A percentile compares a stretch with the other conserved stretches of the same genome.
These are phyloP conservation scores for Cremastobaeus sp. DNA, from an alignment of 2,888 invertebrate genomes.

Conservation along the genomic window DNA sequence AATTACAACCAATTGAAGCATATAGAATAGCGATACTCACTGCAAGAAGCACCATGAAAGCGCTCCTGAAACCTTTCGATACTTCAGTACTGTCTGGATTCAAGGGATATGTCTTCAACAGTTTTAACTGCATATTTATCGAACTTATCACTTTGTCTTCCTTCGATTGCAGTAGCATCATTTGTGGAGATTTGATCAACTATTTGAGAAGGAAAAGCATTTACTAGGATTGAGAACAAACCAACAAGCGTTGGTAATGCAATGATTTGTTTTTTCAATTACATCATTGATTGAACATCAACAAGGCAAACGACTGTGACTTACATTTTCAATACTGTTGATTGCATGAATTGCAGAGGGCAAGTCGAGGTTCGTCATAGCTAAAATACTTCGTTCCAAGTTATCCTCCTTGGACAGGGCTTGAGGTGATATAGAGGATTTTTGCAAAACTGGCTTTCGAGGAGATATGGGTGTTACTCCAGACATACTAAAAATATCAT, in stretches of 20 bases:
- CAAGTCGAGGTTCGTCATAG: constrained; percentile 83
- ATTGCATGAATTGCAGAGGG: constrained; percentile 83
- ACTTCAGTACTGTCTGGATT: constrained; percentile 77
- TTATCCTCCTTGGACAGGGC: constrained; percentile 78
- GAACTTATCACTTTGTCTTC: constrained; percentile 76
- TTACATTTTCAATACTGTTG: constrained; percentile 84
- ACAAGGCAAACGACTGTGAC: too few relatives aligned
- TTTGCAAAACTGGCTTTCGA: constrained; percentile 79
- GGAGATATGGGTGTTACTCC: constrained; percentile 80
- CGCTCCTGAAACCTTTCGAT: constrained; percentile 79
- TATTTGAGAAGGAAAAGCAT: constrained; percentile 48
- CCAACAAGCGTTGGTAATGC: too few relatives aligned
- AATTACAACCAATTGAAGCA: too few relatives aligned
- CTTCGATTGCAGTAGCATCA: constrained; percentile 70
- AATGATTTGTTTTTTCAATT: too few relatives aligned
- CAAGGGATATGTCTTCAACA: constrained; percentile 75
- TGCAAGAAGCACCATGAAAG: constrained; percentile 80
- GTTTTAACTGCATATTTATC: constrained; percentile 74
- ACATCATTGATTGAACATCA: too few relatives aligned
- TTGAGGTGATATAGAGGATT: constrained; percentile 77
- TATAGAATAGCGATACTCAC: too few relatives aligned
- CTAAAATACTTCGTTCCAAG: constrained; percentile 80
- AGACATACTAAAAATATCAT: constrained; percentile 27
- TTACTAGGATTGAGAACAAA: too few relatives aligned
- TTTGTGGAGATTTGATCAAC: constrained; percentile 74